A percentile compares a stretch with the other conserved stretches of the same genome.
phyloP scores from a whole-genome alignment of 2,888 invertebrate genomes.

The Zelleria hepariella region DNA sequence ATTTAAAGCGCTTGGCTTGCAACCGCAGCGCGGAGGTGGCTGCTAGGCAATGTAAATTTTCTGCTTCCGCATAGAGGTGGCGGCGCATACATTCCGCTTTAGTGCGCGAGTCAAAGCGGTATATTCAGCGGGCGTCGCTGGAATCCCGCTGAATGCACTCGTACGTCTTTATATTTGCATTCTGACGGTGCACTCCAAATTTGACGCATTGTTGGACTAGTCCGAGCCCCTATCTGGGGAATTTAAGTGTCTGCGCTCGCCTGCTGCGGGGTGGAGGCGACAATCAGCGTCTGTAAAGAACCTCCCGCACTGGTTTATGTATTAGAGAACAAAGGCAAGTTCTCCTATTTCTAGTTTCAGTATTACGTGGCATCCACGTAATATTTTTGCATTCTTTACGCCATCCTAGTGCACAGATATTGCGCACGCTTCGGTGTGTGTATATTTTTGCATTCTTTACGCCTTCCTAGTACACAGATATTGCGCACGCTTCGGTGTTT shows the following conservation, averaged over 20 bases:
- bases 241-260: neutral
- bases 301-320: neutral
- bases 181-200: constrained; percentile 37
- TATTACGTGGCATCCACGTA: too few relatives aligned
- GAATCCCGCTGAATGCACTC: constrained; percentile 30
- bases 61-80: constrained; percentile 12
- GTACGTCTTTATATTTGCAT: constrained; percentile 32
- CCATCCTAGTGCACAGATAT: neutral
- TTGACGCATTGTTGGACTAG: constrained; percentile 29
- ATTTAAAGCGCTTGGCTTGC: constrained; percentile 6
- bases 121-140: constrained; percentile 12
- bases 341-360: too few relatives aligned
- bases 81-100: constrained; percentile 10
- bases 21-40: constrained; percentile 4
- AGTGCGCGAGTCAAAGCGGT: constrained; percentile 12
- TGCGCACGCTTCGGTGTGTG: neutral
- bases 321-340: too few relatives aligned
- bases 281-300: neutral
- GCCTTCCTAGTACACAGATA: neutral
- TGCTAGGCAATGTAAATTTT: constrained; percentile 15
- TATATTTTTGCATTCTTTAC: neutral
- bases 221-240: constrained; percentile 1
- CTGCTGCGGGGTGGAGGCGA: neutral
- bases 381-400: neutral
- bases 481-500: neutral